These are phyloP conservation scores for Sarcophaga variegata DNA, from an alignment of 2,888 invertebrate genomes.

Conservation along the genomic window DNA sequence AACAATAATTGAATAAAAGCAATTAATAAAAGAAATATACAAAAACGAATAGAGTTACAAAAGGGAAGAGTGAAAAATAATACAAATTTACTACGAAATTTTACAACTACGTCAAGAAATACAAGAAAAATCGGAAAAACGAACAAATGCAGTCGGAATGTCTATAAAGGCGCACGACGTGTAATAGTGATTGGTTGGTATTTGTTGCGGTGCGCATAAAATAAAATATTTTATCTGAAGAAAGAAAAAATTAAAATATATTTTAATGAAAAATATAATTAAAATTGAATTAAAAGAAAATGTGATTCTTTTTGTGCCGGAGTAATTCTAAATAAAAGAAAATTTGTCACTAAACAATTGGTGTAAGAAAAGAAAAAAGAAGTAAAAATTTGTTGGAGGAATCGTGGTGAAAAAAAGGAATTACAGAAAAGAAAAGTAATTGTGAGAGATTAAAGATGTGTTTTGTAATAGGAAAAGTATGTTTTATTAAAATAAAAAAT, in stretches of 20 bases:
- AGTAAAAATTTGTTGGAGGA: constrained; percentile 15
- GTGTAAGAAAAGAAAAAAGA: constrained; percentile 8
- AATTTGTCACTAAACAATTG: constrained; percentile 61
- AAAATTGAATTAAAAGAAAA: not conserved
- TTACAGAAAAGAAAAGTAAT: not conserved
- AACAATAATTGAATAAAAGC: no score
- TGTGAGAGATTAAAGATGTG: not conserved
- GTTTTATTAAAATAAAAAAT: not conserved
- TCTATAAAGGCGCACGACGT: constrained; percentile 63
- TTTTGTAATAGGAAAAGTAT: not conserved
- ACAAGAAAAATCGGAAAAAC: constrained; percentile 63
- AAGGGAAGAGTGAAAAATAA: constrained; percentile 42
- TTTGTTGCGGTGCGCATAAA: constrained; percentile 57
- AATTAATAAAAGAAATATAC: constrained; percentile 38
- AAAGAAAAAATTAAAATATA: constrained; percentile 4
- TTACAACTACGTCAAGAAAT: constrained; percentile 48
- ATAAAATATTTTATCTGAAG: constrained; percentile 4
- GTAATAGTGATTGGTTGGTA: constrained; percentile 44
- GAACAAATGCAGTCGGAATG: constrained; percentile 67
- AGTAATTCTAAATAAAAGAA: not conserved
- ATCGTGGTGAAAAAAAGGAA: constrained; percentile 32
- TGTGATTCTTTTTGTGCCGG: not conserved
- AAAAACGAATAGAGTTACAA: constrained; percentile 16
- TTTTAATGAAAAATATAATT: constrained; percentile 45
- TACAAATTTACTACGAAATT: constrained; percentile 49